phyloP scores from a whole-genome alignment of 2,888 invertebrate species.

The Drosophila falleni region DNA sequence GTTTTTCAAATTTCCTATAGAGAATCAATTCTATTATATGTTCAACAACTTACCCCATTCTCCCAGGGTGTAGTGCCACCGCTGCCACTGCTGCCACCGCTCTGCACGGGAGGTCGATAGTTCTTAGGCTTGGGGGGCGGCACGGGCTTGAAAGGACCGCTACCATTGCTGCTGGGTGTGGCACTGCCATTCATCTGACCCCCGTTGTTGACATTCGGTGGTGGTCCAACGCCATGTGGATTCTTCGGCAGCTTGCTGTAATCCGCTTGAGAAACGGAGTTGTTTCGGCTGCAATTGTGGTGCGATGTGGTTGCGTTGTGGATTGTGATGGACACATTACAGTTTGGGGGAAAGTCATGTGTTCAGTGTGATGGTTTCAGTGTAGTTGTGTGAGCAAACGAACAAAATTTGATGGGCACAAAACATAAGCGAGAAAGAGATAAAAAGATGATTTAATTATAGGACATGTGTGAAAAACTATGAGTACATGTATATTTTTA shows the following conservation, averaged over 20 bases:
- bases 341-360: not conserved
- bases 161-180: conserved; percentile 80
- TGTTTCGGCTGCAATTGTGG: conserved; percentile 86
- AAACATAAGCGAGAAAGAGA: conserved; percentile 73
- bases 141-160: conserved; percentile 92
- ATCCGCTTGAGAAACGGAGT: conserved; percentile 88
- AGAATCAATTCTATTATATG: not conserved
- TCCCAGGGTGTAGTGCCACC: conserved; percentile 84
- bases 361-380: conserved; percentile 20
- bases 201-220: conserved; percentile 82
- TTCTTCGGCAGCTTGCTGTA: conserved; percentile 86
- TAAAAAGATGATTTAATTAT: conserved; percentile 59
- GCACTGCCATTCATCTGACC: conserved; percentile 68
- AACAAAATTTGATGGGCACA: conserved; percentile 49
- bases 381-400: conserved; percentile 31
- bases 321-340: conserved; percentile 31
- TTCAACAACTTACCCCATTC: conserved; percentile 85
- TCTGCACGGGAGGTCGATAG: conserved; percentile 91
- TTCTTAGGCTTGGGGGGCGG: conserved; percentile 97
- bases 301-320: conserved; percentile 35
- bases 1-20: not conserved
- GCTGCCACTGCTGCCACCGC: conserved; percentile 74
- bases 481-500: conserved; percentile 12
- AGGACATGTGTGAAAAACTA: conserved; percentile 54
- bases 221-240: conserved; percentile 79